Evolutionary conservation across 2,888 invertebrate genomes (phyloP), one percentile per base, ranked within the genome.

Genomic region (Polymixis flavicincta): DNA sequence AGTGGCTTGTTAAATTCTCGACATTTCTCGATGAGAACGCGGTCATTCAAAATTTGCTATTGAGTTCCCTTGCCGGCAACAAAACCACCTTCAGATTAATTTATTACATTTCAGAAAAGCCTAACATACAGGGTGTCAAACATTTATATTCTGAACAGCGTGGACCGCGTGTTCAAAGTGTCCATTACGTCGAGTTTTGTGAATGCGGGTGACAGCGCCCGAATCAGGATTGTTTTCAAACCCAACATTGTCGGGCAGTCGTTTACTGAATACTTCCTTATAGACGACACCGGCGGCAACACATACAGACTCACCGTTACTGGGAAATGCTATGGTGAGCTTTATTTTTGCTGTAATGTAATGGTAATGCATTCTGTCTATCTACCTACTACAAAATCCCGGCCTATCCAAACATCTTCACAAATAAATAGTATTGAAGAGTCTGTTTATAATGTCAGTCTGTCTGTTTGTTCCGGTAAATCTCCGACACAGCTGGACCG

Each of bases 211-310:
- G 91, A 93, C 5, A 87, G 77, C 57, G 94, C 91, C 0, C 90
- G 90, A 81, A 88, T 96, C 2, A 91, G 80, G 71, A 89, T 96
- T 57, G 60, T 89, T 7, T 96, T 95, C 83, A 93, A 86, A 67
- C 96, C 96, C 0, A 92, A 92, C 65, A 89, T 93, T 22, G 88
- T 93, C 0, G 93, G 92, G 0, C 95, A 95, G 82, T 92, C 94
- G 3, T 96, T 93, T 83, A 96, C 96, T 1, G 96, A 96, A 60
- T 96, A 96, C 87, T 96, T 91, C 60, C 84, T 95, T 5, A 88
- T 96, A 61, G 95, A 95, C 57, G 95, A 96, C 76, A 93, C 93
- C 0, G 89, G 84, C 54, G 93, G 93, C 2, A 93, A 93, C 83
- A 89, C 87, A 69, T 94, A 92, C 64, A 92, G 92, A 69, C 74